phyloP scores from a whole-genome alignment of 2,113 vertebrate genomes.

The Oriolus oriolus region DNA sequence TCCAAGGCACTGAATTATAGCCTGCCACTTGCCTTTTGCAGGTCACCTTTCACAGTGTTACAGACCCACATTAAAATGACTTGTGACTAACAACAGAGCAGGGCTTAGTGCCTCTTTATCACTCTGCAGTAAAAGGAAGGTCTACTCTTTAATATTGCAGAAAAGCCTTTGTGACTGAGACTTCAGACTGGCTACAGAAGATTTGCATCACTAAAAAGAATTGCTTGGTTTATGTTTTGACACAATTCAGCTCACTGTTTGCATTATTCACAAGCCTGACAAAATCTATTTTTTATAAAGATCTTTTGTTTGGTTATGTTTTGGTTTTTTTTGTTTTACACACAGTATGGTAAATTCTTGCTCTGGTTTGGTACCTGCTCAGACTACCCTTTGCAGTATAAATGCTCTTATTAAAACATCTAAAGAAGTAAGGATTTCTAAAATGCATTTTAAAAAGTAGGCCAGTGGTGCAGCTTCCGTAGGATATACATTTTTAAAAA shows the following conservation, averaged over 20 bases:
- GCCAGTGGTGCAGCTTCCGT: background rate
- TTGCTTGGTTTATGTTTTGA: background rate
- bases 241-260: background rate
- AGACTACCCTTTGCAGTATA: background rate
- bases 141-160: background rate
- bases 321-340: background rate
- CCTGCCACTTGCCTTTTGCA: background rate
- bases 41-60: slow-evolving; percentile 32
- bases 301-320: background rate
- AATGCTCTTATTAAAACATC: background rate
- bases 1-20: background rate
- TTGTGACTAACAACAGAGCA: slow-evolving; percentile 26
- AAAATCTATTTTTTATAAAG: background rate
- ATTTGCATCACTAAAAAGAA: slow-evolving; percentile 46
- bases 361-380: background rate
- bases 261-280: slow-evolving; percentile 29
- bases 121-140: background rate
- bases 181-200: background rate
- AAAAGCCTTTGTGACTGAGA: background rate
- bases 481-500: background rate
- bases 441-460: slow-evolving; percentile 3
- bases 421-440: background rate
- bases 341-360: background rate
- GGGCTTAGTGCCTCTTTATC: slow-evolving; percentile 11
- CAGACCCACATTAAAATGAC: slow-evolving; percentile 49